Evolutionary conservation across 2,888 invertebrate genomes (phyloP).

Genomic region (Lasioglossum figueresi): DNA sequence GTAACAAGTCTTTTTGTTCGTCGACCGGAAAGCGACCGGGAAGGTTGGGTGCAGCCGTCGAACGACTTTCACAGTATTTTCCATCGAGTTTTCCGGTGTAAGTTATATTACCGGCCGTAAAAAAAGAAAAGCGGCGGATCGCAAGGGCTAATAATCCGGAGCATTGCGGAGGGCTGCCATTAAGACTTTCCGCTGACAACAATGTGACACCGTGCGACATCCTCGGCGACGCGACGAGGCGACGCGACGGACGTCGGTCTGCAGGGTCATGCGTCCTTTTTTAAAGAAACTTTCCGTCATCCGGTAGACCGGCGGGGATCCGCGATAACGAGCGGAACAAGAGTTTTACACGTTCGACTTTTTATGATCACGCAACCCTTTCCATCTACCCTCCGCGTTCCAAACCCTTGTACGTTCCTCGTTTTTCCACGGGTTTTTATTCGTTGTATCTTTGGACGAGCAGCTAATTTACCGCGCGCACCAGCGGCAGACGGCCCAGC

Average conservation of each 20-base stretch:
- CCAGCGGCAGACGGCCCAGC: neutral
- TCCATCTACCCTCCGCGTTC: neutral
- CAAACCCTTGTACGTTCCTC: neutral
- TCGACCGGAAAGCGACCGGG: neutral
- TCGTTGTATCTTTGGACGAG: constrained; percentile 25
- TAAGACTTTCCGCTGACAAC: constrained; percentile 52
- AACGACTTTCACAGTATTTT: constrained; percentile 6
- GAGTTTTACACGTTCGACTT: constrained; percentile 28
- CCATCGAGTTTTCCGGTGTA: neutral
- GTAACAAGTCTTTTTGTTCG: neutral
- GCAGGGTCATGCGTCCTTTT: neutral
- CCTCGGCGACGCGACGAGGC: constrained; percentile 9
- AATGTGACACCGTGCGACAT: constrained; percentile 29
- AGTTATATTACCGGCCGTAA: neutral
- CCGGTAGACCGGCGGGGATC: neutral
- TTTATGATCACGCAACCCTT: constrained; percentile 28
- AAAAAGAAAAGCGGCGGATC: neutral
- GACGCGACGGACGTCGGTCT: neutral
- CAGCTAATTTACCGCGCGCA: constrained; percentile 15
- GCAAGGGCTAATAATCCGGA: constrained; percentile 27
- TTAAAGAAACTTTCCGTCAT: constrained; percentile 42
- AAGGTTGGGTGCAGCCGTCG: neutral
- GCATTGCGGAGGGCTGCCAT: constrained; percentile 32
- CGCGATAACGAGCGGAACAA: constrained; percentile 42
- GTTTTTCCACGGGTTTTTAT: constrained; percentile 1